Evolutionary conservation across 2,113 vertebrate genomes (phyloP), one percentile per base, ranked within the genome.

Genomic region (Sitta europaea): DNA sequence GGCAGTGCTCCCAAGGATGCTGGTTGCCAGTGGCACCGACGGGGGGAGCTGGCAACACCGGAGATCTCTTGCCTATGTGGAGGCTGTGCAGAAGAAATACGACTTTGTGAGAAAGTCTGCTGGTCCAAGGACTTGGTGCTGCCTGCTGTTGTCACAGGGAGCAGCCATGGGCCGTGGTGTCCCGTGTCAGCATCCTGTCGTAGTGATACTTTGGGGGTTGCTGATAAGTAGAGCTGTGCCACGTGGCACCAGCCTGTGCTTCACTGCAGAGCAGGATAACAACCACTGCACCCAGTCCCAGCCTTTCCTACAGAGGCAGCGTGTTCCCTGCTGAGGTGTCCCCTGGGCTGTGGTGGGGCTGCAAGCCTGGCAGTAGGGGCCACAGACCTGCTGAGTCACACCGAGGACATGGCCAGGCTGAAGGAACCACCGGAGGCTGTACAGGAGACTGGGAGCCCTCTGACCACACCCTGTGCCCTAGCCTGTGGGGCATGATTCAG

Each of bases 391-490:
- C 77, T 86, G 88, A 57, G 71, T 83, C 80, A 67, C 25, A 2
- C 47, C 7, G 27, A 24, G 76, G 45, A 27, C 6, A 0, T 8
- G 66, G 28, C 42, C 3, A 18, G 31, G 61, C 66, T n/a, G 48
- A 51, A 27, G 38, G 29, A 33, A 14, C 73, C 5, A 6, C 40
- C 9, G 17, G 51, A 50, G 48, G n/a, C 9, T 11, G 4, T 10
- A 0, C 3, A 31, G 21, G 35, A 50, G 63, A 12, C 48, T 6
- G 73, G 35, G 68, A 42, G 33, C 48, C 18, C 2, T 12, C 70
- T 28, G 21, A 28, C n/a, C 42, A 33, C 7, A 1, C 0, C 0
- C 62, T 14, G 1, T 5, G 5, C 47, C 2, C 0, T 23, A 42
- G 50, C 25, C 70, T 18, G 17, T 2, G 14, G 7, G 40, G 11